A percentile compares a stretch with the other conserved stretches of the same genome.
Conservation (phyloP, 2,113 vertebrate species). For the Notarius lentiginosus region DNA sequence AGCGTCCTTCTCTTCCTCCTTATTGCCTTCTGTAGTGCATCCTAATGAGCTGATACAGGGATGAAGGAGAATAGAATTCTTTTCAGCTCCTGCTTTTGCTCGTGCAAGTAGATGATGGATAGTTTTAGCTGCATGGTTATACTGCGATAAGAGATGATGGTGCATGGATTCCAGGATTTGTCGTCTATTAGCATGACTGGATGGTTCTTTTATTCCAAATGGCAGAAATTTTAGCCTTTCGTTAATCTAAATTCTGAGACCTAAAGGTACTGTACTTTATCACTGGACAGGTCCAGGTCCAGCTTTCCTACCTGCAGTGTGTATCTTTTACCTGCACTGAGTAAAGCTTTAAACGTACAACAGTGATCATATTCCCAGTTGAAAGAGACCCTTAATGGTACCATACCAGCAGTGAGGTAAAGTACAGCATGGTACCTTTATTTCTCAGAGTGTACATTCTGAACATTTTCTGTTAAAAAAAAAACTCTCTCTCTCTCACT, state of each 20-base stretch:
- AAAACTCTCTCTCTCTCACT: no score
- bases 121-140: neutral
- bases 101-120: neutral
- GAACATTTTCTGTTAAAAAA: neutral
- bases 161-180: neutral
- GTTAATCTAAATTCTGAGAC: neutral
- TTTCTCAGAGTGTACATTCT: neutral
- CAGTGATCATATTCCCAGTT: neutral
- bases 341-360: no score
- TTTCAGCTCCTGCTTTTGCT: neutral
- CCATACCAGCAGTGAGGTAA: neutral
- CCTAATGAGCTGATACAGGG: neutral
- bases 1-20: neutral
- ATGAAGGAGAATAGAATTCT: neutral
- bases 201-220: neutral
- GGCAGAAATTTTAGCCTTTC: neutral
- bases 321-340: neutral
- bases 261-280: neutral
- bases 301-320: neutral
- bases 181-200: neutral
- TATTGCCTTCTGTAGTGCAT: slow-evolving; percentile 1
- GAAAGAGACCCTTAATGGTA: neutral
- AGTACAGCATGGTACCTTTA: neutral
- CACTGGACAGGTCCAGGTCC: neutral
- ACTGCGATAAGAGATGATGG: no score